Conservation (phyloP, 2,797 vertebrate species). For the Meriones psammophilus region DNA sequence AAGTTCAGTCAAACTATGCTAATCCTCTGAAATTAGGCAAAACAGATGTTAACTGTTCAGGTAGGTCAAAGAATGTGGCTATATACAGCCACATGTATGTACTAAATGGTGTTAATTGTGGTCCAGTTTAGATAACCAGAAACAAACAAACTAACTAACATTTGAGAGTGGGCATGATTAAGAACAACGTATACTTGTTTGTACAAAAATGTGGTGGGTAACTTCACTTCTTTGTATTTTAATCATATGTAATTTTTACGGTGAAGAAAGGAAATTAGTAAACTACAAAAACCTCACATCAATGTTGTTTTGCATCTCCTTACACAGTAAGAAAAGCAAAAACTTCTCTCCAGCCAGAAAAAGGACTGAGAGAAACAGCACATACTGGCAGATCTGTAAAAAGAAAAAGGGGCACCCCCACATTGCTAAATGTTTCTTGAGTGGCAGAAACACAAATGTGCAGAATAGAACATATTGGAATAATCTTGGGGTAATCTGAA, state of each 20-base stretch:
- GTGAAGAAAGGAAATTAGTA: not conserved
- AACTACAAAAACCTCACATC: not conserved
- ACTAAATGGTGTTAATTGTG: not conserved
- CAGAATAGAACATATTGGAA: not conserved
- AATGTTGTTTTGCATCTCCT: not conserved
- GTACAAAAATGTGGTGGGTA: not conserved
- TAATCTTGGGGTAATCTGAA: not conserved
- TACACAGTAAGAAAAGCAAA: not conserved
- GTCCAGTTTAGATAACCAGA: not conserved
- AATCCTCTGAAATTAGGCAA: not conserved
- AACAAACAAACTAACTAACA: not conserved
- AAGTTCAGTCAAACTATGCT: not conserved
- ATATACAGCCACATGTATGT: not conserved
- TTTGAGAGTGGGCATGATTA: fast-evolving
- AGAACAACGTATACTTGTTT: not conserved
- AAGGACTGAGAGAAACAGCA: not conserved
- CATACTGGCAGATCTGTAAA: not conserved
- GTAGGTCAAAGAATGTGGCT: not conserved
- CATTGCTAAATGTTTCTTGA: not conserved
- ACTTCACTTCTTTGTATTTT: not conserved
- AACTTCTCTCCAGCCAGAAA: not conserved
- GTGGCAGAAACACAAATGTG: not conserved
- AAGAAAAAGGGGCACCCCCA: not conserved
- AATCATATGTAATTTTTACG: not conserved
- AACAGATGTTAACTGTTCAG: not conserved